These are phyloP conservation scores for Panthera tigris DNA, from an alignment of 2,113 vertebrate genomes.

Conservation along the genomic window DNA sequence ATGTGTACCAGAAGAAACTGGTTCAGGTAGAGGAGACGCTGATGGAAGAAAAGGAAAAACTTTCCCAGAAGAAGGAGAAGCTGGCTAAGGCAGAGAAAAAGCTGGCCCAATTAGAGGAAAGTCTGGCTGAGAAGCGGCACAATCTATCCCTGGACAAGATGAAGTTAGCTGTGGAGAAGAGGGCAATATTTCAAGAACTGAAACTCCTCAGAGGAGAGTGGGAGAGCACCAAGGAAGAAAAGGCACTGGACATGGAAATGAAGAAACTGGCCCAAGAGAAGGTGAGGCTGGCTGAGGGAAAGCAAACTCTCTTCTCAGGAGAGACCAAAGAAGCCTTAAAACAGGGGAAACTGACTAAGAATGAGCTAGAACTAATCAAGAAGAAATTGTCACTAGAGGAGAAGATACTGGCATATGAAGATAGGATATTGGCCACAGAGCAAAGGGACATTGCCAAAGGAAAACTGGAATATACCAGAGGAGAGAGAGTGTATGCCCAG, in stretches of 20 bases:
- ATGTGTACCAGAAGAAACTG: background rate
- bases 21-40: background rate
- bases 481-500: constrained; percentile 32
- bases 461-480: constrained; percentile 24
- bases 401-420: constrained; percentile 50
- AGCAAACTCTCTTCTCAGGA: background rate
- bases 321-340: background rate
- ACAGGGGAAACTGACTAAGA: background rate
- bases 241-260: background rate
- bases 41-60: background rate
- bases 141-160: constrained; percentile 54
- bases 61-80: constrained; percentile 13
- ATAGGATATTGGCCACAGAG: constrained; percentile 61
- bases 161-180: background rate
- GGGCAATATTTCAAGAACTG: background rate
- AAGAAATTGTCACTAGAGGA: constrained; percentile 61
- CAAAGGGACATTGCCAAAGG: constrained; percentile 21
- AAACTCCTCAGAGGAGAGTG: background rate
- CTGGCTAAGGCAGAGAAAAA: background rate
- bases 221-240: background rate
- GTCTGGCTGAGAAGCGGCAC: constrained; percentile 26
- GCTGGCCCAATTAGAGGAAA: background rate
- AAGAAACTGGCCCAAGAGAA: constrained; percentile 53
- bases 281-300: background rate
- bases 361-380: background rate